phyloP scores from a whole-genome alignment of 1,140 invertebrate genomes.

The Himalopsyche phryganea region DNA sequence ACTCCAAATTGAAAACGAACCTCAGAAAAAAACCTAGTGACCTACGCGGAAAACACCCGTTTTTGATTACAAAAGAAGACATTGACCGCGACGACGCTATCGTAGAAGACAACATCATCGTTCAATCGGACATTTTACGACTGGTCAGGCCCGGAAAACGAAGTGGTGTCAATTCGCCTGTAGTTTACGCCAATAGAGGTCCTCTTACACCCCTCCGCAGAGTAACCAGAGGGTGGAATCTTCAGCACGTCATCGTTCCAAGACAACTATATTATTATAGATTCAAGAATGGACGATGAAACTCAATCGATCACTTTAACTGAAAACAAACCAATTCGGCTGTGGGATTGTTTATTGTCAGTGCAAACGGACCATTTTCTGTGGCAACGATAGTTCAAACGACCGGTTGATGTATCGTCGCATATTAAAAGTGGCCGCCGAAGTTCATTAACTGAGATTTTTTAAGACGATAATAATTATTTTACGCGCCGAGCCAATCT shows the following conservation, averaged over 20 bases:
- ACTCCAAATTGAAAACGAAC: conserved; percentile 1
- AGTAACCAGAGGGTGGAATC: conserved; percentile 49
- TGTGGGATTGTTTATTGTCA: too few species aligned
- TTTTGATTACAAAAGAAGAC: conserved; percentile 34
- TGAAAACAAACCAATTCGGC: too few species aligned
- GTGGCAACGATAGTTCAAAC: too few species aligned
- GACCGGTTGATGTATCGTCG: too few species aligned
- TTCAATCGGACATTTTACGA: conserved; percentile 47
- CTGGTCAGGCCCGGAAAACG: conserved; percentile 40
- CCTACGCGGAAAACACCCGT: conserved; percentile 34
- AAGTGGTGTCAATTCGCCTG: conserved; percentile 34
- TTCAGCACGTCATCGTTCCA: conserved; percentile 51
- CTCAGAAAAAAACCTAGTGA: conserved; percentile 14
- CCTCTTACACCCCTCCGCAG: conserved; percentile 38
- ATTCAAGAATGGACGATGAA: conserved; percentile 13
- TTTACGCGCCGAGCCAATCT: too few species aligned
- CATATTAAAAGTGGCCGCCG: too few species aligned
- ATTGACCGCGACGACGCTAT: conserved; percentile 41
- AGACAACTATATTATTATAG: conserved; percentile 36
- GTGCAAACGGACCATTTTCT: too few species aligned
- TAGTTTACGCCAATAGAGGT: conserved; percentile 27
- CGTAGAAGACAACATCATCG: conserved; percentile 46
- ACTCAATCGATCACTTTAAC: too few species aligned
- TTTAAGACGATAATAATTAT: too few species aligned
- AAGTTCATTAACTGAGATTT: too few species aligned